Evolutionary conservation across 2,797 vertebrate species (phyloP).

Genomic region (Sebastes aleutianus): DNA sequence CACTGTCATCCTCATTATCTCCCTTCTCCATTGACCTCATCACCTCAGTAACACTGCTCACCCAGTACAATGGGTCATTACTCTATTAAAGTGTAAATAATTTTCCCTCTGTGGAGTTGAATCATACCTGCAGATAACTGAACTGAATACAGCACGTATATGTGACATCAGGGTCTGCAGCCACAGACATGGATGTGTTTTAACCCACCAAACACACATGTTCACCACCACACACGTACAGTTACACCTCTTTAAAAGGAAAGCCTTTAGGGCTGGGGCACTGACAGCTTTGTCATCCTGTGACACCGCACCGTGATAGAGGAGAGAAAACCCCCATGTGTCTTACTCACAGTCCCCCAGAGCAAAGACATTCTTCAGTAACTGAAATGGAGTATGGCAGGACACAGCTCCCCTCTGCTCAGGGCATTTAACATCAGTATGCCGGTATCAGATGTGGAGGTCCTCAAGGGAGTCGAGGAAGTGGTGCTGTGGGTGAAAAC

Average conservation of each 20-base stretch:
- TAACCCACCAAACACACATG: not conserved
- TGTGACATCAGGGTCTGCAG: not conserved
- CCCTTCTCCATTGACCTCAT: constrained; percentile 56
- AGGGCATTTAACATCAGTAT: constrained; percentile 48
- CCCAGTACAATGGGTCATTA: constrained; percentile 38
- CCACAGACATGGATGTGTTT: not conserved
- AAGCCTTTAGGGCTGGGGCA: constrained; percentile 4
- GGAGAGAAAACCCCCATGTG: constrained; percentile 25
- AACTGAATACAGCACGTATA: not conserved
- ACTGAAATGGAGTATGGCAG: constrained; percentile 30
- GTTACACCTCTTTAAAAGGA: constrained; percentile 6
- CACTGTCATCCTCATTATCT: constrained; percentile 63
- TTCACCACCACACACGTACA: not conserved
- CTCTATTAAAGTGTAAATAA: constrained; percentile 35
- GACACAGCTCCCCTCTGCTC: constrained; percentile 7
- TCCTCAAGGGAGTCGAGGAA: constrained; percentile 31
- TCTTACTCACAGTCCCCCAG: constrained; percentile 36
- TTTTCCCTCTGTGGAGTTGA: constrained; percentile 15
- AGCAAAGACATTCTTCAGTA: constrained; percentile 27
- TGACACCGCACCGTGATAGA: constrained; percentile 34
- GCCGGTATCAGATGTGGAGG: constrained; percentile 32
- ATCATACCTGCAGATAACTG: not conserved
- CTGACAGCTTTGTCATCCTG: constrained; percentile 38
- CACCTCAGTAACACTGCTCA: constrained; percentile 36
- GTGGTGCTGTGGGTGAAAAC: constrained; percentile 32